These are phyloP conservation scores for Armadillidium nasatum DNA, from an alignment of 1,140 invertebrate genomes.

Conservation along the genomic window DNA sequence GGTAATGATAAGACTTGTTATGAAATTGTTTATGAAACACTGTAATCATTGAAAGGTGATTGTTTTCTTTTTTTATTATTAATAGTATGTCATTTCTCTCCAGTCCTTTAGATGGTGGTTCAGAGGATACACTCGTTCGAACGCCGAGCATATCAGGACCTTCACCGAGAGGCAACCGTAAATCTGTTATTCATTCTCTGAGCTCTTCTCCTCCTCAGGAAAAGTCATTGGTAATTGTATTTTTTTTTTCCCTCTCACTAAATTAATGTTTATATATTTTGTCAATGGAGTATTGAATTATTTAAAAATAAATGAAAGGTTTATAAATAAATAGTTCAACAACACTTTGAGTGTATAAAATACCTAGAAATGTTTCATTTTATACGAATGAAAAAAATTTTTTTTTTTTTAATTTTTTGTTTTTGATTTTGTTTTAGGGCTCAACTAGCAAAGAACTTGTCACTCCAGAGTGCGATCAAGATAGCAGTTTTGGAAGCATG, in stretches of 20 bases:
- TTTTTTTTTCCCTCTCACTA: neutral
- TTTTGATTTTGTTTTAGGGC: slow-evolving; percentile 24
- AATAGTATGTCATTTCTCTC: neutral
- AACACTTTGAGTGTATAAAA: too few relatives aligned
- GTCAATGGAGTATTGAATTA: too few relatives aligned
- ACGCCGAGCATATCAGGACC: slow-evolving; percentile 38
- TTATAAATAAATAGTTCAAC: too few relatives aligned
- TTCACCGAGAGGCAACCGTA: slow-evolving; percentile 33
- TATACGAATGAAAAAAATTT: too few relatives aligned
- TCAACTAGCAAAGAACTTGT: slow-evolving; percentile 41
- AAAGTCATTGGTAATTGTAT: slow-evolving; percentile 29
- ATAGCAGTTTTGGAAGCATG: slow-evolving; percentile 46
- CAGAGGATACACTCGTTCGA: slow-evolving; percentile 35
- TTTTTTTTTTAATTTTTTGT: too few relatives aligned
- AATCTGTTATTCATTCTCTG: slow-evolving; percentile 30
- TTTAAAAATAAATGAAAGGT: too few relatives aligned
- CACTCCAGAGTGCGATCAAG: slow-evolving; percentile 45
- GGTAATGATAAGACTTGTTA: too few relatives aligned
- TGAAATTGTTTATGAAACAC: too few relatives aligned
- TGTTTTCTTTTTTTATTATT: too few relatives aligned
- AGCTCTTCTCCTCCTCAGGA: slow-evolving; percentile 36
- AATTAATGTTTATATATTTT: neutral
- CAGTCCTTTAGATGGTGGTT: slow-evolving; percentile 34
- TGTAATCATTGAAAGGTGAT: too few relatives aligned
- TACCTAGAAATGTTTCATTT: too few relatives aligned